Evolutionary conservation across 2,113 vertebrate species (phyloP).

Genomic region (Gavia stellata): DNA sequence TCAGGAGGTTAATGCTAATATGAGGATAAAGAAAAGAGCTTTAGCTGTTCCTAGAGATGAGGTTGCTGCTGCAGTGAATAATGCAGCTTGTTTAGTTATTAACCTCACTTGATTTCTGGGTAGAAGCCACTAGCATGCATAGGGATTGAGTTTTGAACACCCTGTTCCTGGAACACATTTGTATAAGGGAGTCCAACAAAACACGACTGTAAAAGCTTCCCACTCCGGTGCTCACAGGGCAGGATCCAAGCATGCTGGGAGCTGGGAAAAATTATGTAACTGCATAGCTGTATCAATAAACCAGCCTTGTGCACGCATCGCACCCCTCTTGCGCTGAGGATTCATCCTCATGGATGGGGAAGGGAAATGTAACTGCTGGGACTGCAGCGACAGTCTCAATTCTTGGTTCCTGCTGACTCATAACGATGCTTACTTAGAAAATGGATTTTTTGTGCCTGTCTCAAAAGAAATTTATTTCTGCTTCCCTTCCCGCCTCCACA

Average conservation of each 20-base stretch:
- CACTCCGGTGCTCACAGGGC: accelerated
- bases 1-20: neutral
- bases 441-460: neutral
- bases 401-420: neutral
- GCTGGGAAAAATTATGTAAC: neutral
- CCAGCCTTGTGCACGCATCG: neutral
- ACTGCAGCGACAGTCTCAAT: neutral
- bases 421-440: neutral
- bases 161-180: neutral
- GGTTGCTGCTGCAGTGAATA: neutral
- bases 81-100: neutral
- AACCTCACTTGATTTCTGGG: neutral
- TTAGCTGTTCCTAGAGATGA: neutral
- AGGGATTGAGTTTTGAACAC: neutral
- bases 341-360: neutral
- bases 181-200: neutral
- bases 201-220: neutral
- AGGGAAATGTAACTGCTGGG: neutral
- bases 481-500: neutral
- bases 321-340: neutral
- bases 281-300: neutral
- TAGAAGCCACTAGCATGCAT: neutral
- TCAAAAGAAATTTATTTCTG: neutral
- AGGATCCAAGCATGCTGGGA: neutral
- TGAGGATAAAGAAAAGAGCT: neutral